Percentiles rank a stretch among this genome's conserved stretches.
phyloP scores from a whole-genome alignment of 2,113 vertebrate species.

The Candoia aspera region DNA sequence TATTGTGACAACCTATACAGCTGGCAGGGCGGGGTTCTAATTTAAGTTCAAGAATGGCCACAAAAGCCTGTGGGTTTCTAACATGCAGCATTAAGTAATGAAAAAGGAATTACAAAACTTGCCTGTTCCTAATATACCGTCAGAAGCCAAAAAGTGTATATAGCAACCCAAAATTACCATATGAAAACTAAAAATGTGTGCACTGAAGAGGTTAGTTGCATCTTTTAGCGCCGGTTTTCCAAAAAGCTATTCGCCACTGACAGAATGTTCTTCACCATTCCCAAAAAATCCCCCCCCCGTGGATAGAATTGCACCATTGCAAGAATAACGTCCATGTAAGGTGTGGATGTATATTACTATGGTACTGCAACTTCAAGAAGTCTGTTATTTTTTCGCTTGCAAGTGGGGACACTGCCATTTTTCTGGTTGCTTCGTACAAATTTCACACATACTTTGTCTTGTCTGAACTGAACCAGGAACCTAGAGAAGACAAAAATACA shows the following conservation, averaged over 20 bases:
- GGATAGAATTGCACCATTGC: conserved; percentile 80
- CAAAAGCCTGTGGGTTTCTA: conserved; percentile 55
- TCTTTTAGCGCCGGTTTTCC: conserved; percentile 69
- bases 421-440: conserved; percentile 90
- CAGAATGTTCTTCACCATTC: conserved; percentile 57
- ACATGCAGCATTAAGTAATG: conserved; percentile 61
- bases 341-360: conserved; percentile 58
- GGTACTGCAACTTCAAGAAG: conserved; percentile 96
- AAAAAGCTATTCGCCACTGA: conserved; percentile 62
- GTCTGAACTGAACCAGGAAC: conserved; percentile 96
- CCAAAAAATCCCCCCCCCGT: conserved; percentile 48
- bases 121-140: conserved; percentile 61
- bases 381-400: conserved; percentile 97
- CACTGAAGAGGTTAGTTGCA: conserved; percentile 58
- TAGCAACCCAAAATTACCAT: conserved; percentile 58
- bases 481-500: conserved; percentile 67
- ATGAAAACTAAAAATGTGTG: conserved; percentile 31
- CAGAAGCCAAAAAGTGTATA: conserved; percentile 48
- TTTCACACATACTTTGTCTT: conserved; percentile 97
- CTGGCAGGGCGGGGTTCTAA: conserved; percentile 47
- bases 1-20: conserved; percentile 6
- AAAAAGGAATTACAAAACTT: conserved; percentile 45
- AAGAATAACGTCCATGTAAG: conserved; percentile 71
- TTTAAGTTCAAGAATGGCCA: conserved; percentile 49
- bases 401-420: conserved; percentile 86